Evolutionary conservation across 2,113 vertebrate species (phyloP), one percentile per base, ranked within the genome.

Genomic region (Paradoxurus hermaphroditus): DNA sequence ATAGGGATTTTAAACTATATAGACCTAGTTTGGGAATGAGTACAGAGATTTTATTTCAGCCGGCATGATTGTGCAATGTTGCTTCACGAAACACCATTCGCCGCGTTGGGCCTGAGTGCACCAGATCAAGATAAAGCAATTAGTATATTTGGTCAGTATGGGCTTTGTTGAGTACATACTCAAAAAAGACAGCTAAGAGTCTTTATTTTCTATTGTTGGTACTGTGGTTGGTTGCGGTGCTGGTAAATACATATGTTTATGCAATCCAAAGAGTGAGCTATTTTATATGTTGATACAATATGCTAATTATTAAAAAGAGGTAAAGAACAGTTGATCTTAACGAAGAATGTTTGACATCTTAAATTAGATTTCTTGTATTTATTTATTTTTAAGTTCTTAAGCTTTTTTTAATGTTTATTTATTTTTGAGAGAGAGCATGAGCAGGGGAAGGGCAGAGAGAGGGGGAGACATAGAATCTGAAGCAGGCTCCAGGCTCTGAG

Each of bases 31-130:
- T 95, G 36, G 19, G 72, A 62, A 19, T 31, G 75, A 79, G 31
- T 95, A 67, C 34, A 95, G 41, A 86, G 25, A 90, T 82, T 86
- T 81, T 67, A 79, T 73, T 90, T 90, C 56, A 86, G n/a, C 27
- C 83, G 67, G 46, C 39, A 31, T 59, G 72, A 14, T n/a, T 73
- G 29, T 70, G 25, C 56, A 67, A 53, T 65, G 44, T 65, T n/a
- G 5, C 4, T 63, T 86, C 44, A 41, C 39, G 39, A 89, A 92
- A 82, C 34, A 16, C 13, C 7, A 7, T n/a, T 29, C 44, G 44
- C 41, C 27, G 5, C 16, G 0, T 19, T 27, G 82, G 67, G 68
- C 39, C 59, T 78, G 90, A 56, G 25, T 86, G 56, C 3, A 27
- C 59, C 23, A 87, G 86, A 75, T 67, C 56, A 82, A 87, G 23